phyloP scores from a whole-genome alignment of 2,113 vertebrate species.

The Struthio camelus region DNA sequence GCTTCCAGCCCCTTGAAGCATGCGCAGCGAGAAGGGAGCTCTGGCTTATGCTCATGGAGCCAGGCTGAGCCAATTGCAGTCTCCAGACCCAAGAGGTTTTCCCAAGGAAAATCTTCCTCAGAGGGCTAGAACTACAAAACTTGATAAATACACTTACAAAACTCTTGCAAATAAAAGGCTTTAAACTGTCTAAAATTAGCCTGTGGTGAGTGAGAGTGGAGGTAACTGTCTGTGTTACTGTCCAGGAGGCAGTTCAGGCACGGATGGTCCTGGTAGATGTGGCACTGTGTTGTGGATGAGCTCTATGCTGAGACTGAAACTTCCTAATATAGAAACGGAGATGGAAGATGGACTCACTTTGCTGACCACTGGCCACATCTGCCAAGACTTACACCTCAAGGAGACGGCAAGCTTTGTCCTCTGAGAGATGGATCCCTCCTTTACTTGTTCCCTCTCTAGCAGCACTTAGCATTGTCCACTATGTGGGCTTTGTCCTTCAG shows the following conservation, averaged over 20 bases:
- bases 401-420: neutral
- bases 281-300: no score
- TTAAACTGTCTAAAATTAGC: neutral
- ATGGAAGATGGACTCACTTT: neutral
- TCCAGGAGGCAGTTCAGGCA: no score
- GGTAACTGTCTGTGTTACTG: no score
- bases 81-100: neutral
- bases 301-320: no score
- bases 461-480: neutral
- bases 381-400: neutral
- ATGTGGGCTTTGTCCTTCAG: neutral
- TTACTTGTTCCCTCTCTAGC: rapidly evolving
- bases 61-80: neutral
- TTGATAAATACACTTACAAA: neutral
- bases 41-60: neutral
- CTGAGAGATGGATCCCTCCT: rapidly evolving
- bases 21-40: neutral
- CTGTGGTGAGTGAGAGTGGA: neutral
- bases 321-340: no score
- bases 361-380: neutral
- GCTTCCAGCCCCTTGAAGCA: neutral
- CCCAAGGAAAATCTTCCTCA: no score
- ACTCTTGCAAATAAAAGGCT: neutral
- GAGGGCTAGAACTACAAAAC: neutral
- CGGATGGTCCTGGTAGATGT: no score